Percentiles rank a stretch among this genome's conserved stretches.
Conservation (phyloP, 92 coral and sea anemone species). For the Bergia puertoricense region DNA sequence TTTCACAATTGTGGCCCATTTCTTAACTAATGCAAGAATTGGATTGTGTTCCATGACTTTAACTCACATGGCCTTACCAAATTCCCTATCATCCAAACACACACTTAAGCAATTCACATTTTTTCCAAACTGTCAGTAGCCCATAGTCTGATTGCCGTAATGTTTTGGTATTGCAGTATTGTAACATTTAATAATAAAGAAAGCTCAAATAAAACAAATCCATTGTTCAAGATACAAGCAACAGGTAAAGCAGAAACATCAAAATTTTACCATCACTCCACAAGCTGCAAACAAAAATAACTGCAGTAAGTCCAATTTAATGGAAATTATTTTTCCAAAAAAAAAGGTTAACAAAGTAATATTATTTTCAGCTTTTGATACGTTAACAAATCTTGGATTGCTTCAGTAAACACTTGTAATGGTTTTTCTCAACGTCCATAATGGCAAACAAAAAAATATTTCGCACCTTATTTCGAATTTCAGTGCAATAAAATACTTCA, state of each 20-base stretch:
- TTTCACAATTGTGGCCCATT: too few species aligned
- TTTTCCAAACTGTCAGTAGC: neutral
- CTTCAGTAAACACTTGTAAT: neutral
- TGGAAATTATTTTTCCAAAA: neutral
- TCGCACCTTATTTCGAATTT: neutral
- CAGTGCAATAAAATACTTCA: neutral
- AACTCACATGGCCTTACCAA: too few species aligned
- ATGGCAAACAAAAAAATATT: neutral
- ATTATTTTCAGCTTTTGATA: neutral
- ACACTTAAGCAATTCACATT: too few species aligned
- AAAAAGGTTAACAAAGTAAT: neutral
- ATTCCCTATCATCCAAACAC: neutral
- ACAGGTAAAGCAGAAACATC: neutral
- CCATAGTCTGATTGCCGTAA: neutral
- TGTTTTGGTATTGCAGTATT: too few species aligned
- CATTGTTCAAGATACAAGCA: constrained; percentile 23
- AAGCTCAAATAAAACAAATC: neutral
- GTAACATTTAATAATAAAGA: neutral
- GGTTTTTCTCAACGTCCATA: neutral
- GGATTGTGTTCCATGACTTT: too few species aligned
- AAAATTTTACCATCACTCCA: constrained; percentile 2
- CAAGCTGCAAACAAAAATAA: constrained; percentile 3
- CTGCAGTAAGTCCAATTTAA: neutral
- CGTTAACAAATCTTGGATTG: neutral
- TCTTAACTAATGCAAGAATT: too few species aligned